Evolutionary conservation across 1,140 invertebrate genomes (phyloP).

Genomic region (Philotrypesis tridentata): DNA sequence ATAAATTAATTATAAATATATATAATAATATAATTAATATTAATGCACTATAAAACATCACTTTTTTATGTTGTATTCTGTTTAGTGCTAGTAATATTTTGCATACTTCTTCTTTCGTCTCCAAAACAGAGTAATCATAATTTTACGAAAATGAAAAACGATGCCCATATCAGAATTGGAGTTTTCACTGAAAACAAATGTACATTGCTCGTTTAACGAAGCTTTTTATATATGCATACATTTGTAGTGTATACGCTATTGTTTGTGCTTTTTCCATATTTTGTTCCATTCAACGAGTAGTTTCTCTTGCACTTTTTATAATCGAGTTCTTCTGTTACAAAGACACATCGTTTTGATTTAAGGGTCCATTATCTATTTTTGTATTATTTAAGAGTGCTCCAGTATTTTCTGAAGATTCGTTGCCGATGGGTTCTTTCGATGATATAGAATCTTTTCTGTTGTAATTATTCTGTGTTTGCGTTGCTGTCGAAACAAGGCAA

Average conservation of each 20-base stretch:
- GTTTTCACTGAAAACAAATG: slow-evolving; percentile 7
- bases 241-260: neutral
- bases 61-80: neutral
- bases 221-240: slow-evolving; percentile 55
- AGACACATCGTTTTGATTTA: slow-evolving; percentile 61
- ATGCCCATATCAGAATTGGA: neutral
- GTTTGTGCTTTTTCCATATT: slow-evolving; percentile 29
- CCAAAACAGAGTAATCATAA: neutral
- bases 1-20: neutral
- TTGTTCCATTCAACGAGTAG: slow-evolving; percentile 47
- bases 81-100: neutral
- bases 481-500: slow-evolving; percentile 41
- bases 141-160: neutral
- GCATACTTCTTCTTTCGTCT: neutral
- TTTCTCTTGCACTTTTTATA: neutral
- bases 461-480: slow-evolving; percentile 49
- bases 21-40: too few relatives aligned
- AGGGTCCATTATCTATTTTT: slow-evolving; percentile 64
- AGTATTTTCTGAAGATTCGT: slow-evolving; percentile 51
- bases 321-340: slow-evolving; percentile 61
- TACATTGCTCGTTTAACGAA: slow-evolving; percentile 18
- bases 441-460: slow-evolving; percentile 55
- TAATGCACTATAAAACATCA: too few relatives aligned
- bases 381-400: slow-evolving; percentile 56
- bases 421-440: slow-evolving; percentile 47